phyloP scores from a whole-genome alignment of 2,888 invertebrate species.

The Copidosoma aretas region DNA sequence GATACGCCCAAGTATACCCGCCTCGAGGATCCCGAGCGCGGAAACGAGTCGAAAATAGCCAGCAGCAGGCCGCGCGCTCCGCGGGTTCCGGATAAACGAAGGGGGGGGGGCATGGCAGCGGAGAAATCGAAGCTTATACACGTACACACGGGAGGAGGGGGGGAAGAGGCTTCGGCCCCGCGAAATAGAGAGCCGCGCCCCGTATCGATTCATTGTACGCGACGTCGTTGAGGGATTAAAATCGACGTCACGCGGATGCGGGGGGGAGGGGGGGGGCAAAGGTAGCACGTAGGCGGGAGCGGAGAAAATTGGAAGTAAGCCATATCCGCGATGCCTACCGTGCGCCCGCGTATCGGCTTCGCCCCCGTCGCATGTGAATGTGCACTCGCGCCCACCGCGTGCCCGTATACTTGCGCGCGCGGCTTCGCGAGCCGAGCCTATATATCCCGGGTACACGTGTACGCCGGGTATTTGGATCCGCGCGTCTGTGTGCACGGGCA shows the following conservation, averaged over 20 bases:
- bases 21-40: too few species aligned
- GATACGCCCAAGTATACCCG: too few species aligned
- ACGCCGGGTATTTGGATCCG: background rate
- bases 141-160: too few species aligned
- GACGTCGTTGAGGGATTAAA: constrained; percentile 27
- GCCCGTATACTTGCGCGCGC: background rate
- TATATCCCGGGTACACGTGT: background rate
- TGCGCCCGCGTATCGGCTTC: background rate
- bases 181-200: background rate
- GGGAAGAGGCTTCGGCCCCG: background rate
- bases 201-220: constrained; percentile 18
- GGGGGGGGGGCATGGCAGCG: too few species aligned
- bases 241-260: constrained; percentile 6
- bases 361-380: background rate
- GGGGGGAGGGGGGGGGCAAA: background rate
- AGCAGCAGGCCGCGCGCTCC: too few species aligned
- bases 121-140: too few species aligned
- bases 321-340: background rate
- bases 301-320: constrained; percentile 28
- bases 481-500: background rate
- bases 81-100: too few species aligned
- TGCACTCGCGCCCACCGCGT: background rate
- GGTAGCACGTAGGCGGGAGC: background rate
- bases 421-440: background rate
- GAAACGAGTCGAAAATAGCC: too few species aligned